These are phyloP conservation scores for Mionectes olivaceus DNA, from an alignment of 2,797 vertebrate genomes.

Conservation along the genomic window DNA sequence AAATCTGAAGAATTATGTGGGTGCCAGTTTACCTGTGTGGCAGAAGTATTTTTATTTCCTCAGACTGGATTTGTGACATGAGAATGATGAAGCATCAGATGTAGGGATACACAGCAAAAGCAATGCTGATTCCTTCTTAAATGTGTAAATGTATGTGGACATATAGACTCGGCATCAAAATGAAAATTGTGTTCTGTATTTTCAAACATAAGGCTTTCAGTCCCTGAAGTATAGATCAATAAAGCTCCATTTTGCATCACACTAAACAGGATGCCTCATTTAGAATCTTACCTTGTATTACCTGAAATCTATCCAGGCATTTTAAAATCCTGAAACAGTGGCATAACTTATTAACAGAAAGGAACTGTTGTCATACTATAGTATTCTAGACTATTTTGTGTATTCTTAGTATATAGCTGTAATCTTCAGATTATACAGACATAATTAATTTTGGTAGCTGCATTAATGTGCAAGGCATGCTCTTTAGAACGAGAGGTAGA, in stretches of 20 bases:
- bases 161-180: neutral
- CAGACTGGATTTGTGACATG: neutral
- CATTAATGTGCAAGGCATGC: neutral
- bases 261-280: neutral
- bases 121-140: neutral
- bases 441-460: neutral
- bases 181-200: neutral
- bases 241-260: neutral
- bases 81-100: neutral
- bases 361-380: neutral
- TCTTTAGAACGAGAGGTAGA: neutral
- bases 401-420: neutral
- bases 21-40: neutral
- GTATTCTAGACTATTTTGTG: neutral
- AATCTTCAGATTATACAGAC: neutral
- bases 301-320: neutral
- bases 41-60: neutral
- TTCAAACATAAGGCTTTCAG: neutral
- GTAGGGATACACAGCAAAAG: neutral
- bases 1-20: neutral
- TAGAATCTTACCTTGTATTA: neutral
- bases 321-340: neutral
- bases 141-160: neutral
- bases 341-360: neutral
- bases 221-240: neutral